Base-by-base conservation (phyloP, 2,797 vertebrate genomes). In the Zalophus californianus region DNA sequence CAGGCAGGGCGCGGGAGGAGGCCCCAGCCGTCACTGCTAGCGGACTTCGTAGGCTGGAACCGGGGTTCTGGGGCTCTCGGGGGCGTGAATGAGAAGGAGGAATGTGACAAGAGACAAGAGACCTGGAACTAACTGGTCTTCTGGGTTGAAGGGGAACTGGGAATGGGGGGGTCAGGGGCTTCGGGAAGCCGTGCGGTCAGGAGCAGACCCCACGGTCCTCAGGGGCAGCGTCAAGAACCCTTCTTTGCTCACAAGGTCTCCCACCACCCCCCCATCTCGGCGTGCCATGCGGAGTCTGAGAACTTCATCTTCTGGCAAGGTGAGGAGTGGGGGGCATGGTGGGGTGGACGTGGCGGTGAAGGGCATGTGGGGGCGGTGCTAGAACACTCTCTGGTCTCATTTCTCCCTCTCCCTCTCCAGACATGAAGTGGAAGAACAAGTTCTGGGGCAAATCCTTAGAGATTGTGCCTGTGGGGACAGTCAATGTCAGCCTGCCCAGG, bases 371-470 rank as follows among this genome's bases (percentile, higher is more conserved):
- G 23, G 56, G 77, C 78, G 44, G 27, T 44, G 72, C 82, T 35
- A 4, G 78, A 44, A 44, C 35, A 11, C 44, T 12, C 29, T 68
- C 38, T 48, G 73, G 52, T 20, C 70, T 89, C 60, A 9, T 25
- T 25, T 89, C 72, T 41, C 21, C 15, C n/a, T 92, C 27, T 2
- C 7, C 44, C 4, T 44, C 27, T 93, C 94, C 98, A 99, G 99
- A 99, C 97, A 99, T 99, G 98, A 98, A 99, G 85, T 99, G 99
- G 99, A 99, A 99, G 97, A 99, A 99, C 97, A 99, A 99, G 97
- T 99, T 99, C 98, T 99, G 99, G 99, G 99, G 99, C 50, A 99
- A 99, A 91, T 99, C 99, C 1, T 97, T 99, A 97, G 99, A 99
- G 98, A 99, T 99, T 13, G 98, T 99, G 97, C 99, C 99, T 0